Evolutionary conservation across 2,888 invertebrate species (phyloP).

Genomic region (Abrostola triplasia): DNA sequence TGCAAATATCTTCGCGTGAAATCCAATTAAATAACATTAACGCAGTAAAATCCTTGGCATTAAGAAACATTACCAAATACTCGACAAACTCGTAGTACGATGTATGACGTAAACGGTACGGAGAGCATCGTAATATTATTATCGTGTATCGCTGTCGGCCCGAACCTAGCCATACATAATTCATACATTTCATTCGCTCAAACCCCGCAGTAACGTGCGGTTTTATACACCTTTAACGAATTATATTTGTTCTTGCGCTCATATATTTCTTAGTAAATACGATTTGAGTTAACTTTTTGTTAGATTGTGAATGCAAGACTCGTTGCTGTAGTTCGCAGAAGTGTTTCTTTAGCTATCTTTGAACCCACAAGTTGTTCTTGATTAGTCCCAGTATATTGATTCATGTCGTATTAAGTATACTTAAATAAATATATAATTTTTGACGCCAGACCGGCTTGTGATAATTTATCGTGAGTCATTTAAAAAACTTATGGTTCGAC

Average conservation of each 20-base stretch:
- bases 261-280: conserved; percentile 34
- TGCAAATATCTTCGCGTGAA: too few species aligned
- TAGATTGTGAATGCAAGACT: conserved; percentile 8
- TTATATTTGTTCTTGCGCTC: conserved; percentile 55
- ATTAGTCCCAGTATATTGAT: too few species aligned
- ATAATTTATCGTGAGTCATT: too few species aligned
- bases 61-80: conserved; percentile 13
- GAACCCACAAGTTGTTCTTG: too few species aligned
- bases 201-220: conserved; percentile 66
- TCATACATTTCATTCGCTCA: conserved; percentile 73
- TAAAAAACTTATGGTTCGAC: too few species aligned
- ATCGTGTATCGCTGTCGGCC: conserved; percentile 56
- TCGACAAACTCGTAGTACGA: conserved; percentile 7
- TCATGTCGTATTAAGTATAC: too few species aligned
- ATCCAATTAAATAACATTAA: background rate
- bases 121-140: conserved; percentile 63
- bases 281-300: conserved; percentile 27
- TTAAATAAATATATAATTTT: too few species aligned
- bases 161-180: conserved; percentile 68
- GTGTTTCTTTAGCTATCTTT: too few species aligned
- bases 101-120: conserved; percentile 43
- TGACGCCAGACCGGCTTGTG: too few species aligned
- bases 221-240: conserved; percentile 56
- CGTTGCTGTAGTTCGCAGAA: background rate
- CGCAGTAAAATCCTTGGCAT: background rate